These are phyloP conservation scores for Gandaritis pyraliata DNA, from an alignment of 2,888 invertebrate species.

Conservation along the genomic window DNA sequence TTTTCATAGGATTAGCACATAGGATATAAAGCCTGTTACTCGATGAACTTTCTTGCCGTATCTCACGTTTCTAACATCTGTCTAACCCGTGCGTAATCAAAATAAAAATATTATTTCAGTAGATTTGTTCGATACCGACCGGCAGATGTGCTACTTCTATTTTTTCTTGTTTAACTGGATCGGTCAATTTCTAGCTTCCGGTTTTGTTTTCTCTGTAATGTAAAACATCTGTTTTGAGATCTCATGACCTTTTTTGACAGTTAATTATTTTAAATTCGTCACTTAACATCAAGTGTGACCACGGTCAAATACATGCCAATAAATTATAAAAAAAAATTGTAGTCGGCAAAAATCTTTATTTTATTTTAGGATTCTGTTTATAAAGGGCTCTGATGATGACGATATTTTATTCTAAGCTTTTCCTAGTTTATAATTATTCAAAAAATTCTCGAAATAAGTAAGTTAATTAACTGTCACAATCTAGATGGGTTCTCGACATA, in stretches of 20 bases:
- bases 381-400: no score
- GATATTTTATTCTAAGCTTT: no score
- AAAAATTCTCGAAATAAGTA: not conserved
- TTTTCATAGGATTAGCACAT: no score
- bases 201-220: constrained; percentile 52
- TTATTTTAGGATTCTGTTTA: no score
- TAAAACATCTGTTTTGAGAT: constrained; percentile 12
- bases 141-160: constrained; percentile 78
- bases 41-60: constrained; percentile 41
- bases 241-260: not conserved
- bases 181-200: constrained; percentile 78
- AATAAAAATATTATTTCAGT: constrained; percentile 84
- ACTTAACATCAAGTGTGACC: no score
- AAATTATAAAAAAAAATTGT: no score
- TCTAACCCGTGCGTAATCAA: constrained; percentile 81
- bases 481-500: not conserved
- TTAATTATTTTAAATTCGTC: no score
- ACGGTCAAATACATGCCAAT: no score
- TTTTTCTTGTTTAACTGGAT: constrained; percentile 75
- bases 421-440: not conserved
- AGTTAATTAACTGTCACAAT: constrained; percentile 9
- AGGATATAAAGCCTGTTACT: no score
- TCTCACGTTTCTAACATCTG: constrained; percentile 73
- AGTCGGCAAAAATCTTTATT: no score
- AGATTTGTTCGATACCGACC: constrained; percentile 82